Evolutionary conservation across 1,140 invertebrate genomes (phyloP).

Genomic region (Sinella curviseta): DNA sequence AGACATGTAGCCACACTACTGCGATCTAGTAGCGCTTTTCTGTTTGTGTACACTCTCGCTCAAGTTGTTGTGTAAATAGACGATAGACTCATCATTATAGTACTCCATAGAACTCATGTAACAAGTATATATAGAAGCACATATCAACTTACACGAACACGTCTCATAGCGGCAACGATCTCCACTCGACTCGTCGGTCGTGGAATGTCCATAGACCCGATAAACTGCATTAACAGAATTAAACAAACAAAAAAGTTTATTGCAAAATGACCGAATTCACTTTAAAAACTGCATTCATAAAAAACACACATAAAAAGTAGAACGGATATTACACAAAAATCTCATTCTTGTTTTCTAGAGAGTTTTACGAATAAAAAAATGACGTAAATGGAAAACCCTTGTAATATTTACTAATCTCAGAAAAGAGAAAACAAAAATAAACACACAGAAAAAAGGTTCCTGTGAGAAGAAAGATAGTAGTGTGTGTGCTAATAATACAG

Average conservation of each 20-base stretch:
- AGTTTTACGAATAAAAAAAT: not conserved
- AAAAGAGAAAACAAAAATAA: not conserved
- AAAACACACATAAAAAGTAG: not conserved
- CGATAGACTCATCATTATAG: too few species aligned
- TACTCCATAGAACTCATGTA: too few species aligned
- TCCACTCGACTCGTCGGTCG: slow-evolving; percentile 79
- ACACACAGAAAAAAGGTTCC: too few species aligned
- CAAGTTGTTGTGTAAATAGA: too few species aligned
- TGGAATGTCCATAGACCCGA: slow-evolving; percentile 94
- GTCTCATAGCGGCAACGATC: slow-evolving; percentile 97
- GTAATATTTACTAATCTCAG: not conserved
- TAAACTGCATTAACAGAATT: slow-evolving; percentile 77
- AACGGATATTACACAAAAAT: slow-evolving; percentile 2
- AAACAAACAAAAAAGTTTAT: slow-evolving; percentile 48
- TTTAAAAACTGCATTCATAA: not conserved
- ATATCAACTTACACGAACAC: slow-evolving; percentile 81
- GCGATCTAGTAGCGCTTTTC: too few species aligned
- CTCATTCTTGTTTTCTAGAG: too few species aligned
- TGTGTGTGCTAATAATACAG: not conserved
- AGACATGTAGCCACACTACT: too few species aligned
- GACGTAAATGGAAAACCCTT: slow-evolving; percentile 14
- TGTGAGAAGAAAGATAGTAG: not conserved
- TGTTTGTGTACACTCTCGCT: too few species aligned
- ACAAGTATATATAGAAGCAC: not conserved
- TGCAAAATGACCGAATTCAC: too few species aligned